Evolutionary conservation across 2,888 invertebrate genomes (phyloP).

Genomic region (Yponomeuta cagnagella): DNA sequence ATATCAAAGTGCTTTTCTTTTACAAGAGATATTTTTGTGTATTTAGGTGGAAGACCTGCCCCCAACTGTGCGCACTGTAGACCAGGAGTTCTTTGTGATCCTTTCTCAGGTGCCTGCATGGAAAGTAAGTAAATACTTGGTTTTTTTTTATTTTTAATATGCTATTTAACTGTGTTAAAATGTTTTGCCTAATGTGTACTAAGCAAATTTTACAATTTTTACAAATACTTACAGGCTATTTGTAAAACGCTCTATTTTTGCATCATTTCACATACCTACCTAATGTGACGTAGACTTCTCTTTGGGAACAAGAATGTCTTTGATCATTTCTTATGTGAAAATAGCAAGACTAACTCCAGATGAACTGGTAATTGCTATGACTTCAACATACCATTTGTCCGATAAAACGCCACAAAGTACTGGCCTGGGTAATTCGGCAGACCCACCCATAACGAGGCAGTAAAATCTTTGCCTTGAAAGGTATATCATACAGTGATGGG

Average conservation of each 20-base stretch:
- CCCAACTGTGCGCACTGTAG: conserved; percentile 85
- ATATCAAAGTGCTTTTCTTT: neutral
- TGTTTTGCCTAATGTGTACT: conserved; percentile 24
- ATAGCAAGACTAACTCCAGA: conserved; percentile 74
- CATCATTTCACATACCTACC: conserved; percentile 35
- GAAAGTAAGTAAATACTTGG: conserved; percentile 79
- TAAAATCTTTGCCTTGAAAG: conserved; percentile 10
- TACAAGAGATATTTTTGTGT: neutral
- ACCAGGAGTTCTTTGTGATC: conserved; percentile 85
- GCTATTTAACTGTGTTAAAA: conserved; percentile 12
- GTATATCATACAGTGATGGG: conserved; percentile 5
- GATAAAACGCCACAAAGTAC: conserved; percentile 74
- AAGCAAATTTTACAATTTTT: conserved; percentile 20
- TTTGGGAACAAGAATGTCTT: conserved; percentile 57
- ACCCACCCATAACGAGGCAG: conserved; percentile 42
- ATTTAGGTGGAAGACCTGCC: conserved; percentile 37
- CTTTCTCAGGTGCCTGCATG: conserved; percentile 86
- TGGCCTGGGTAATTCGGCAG: conserved; percentile 67
- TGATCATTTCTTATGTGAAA: conserved; percentile 49
- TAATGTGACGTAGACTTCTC: conserved; percentile 47
- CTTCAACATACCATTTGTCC: conserved; percentile 67
- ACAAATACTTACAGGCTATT: conserved; percentile 16
- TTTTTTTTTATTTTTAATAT: conserved; percentile 16
- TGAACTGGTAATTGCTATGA: conserved; percentile 72
- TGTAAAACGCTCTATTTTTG: conserved; percentile 14